Percentiles rank a stretch among this genome's conserved stretches.
Conservation (phyloP, 2,888 invertebrate genomes). For the Tridacna crocea region DNA sequence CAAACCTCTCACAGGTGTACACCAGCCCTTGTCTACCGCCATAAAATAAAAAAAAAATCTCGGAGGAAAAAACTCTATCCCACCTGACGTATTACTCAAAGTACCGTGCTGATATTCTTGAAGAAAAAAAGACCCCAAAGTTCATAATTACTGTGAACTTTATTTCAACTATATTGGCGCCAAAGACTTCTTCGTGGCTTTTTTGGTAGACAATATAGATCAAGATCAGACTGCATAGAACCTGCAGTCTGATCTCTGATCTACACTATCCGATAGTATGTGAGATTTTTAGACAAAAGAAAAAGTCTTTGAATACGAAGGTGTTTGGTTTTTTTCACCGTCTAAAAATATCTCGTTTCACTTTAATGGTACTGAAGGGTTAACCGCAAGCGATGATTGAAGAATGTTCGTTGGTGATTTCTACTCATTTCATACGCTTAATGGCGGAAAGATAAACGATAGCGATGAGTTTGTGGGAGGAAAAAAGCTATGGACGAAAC, state of each 20-base stretch:
- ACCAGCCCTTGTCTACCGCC: too few relatives aligned
- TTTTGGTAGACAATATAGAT: not conserved
- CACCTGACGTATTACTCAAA: conserved; percentile 6
- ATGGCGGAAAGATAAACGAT: conserved; percentile 12
- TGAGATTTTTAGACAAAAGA: too few relatives aligned
- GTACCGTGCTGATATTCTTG: not conserved
- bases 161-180: not conserved
- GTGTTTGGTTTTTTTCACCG: too few relatives aligned
- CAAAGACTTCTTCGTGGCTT: not conserved
- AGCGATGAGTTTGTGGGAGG: not conserved
- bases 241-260: not conserved
- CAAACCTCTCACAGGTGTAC: too few relatives aligned
- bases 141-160: not conserved
- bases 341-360: too few relatives aligned
- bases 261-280: not conserved
- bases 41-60: not conserved
- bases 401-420: conserved; percentile 9
- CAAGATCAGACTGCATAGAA: not conserved
- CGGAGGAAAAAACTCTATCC: not conserved
- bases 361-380: too few relatives aligned
- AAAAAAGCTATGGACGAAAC: not conserved
- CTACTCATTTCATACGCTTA: conserved; percentile 13
- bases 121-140: not conserved
- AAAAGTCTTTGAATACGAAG: too few relatives aligned
- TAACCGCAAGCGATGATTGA: conserved; percentile 12